These are phyloP conservation scores for Drosophila emarginata DNA, from an alignment of 2,888 invertebrate species.

Conservation along the genomic window DNA sequence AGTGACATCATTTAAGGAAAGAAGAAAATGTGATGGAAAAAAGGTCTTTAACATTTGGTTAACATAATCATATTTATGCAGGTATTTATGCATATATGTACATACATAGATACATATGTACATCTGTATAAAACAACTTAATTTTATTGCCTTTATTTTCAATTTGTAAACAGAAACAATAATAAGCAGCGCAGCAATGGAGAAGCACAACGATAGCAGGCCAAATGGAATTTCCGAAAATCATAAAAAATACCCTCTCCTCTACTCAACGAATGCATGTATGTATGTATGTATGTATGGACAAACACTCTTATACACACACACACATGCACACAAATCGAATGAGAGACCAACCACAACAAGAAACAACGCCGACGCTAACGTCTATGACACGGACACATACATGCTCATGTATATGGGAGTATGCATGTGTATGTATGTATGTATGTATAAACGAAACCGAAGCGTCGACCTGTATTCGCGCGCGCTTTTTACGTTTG, in stretches of 20 bases:
- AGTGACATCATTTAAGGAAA: slow-evolving; percentile 15
- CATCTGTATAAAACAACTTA: slow-evolving; percentile 51
- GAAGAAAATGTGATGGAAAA: slow-evolving; percentile 14
- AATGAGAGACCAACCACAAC: slow-evolving; percentile 35
- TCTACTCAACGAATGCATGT: not conserved
- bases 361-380: slow-evolving; percentile 42
- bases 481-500: slow-evolving; percentile 76
- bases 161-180: slow-evolving; percentile 53
- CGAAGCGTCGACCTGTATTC: slow-evolving; percentile 76
- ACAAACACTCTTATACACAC: too few relatives aligned
- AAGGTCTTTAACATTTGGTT: slow-evolving; percentile 13
- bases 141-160: slow-evolving; percentile 56
- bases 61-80: not conserved
- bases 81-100: not conserved
- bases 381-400: slow-evolving; percentile 35
- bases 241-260: slow-evolving; percentile 53
- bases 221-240: slow-evolving; percentile 74
- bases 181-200: not conserved
- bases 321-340: slow-evolving; percentile 24
- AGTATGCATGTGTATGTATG: not conserved
- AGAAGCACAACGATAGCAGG: slow-evolving; percentile 27
- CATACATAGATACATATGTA: not conserved
- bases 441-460: slow-evolving; percentile 9
- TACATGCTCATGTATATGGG: not conserved
- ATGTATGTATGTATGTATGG: too few relatives aligned